Evolutionary conservation across 2,888 invertebrate genomes (phyloP), one percentile per base, ranked within the genome.

Genomic region (Athalia circularis): DNA sequence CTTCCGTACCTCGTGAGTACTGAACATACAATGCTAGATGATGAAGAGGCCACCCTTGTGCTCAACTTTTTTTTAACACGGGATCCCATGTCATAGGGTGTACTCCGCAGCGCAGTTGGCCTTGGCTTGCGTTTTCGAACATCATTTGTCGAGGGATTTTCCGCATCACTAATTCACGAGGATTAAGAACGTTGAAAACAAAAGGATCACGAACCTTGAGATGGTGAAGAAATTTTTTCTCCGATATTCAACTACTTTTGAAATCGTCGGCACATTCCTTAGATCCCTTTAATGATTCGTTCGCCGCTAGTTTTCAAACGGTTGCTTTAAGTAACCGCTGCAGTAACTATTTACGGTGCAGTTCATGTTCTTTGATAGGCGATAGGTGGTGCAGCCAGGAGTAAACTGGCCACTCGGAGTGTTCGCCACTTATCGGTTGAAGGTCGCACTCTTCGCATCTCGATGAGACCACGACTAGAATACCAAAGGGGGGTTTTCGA

Each of bases 221-320:
- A 68, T 43, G 9, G 52, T 6, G 8, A 8, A 68, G 65, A 48
- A 11, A 52, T 9, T 7, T 15, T 72, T 59, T 59, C 57, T 59
- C 59, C 72, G 59, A 72, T 59, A 72, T 72, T 59, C 59, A 72
- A 72, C 72, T 45, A 29, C 68, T 50, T 54, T 13, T 62, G 8
- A 5, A 72, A 57, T 59, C 72, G 72, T 45, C 72, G 72, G 72
- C 70, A 15, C 72, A 72, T 72, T 59, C 72, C 72, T 72, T 11
- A 72, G 72, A 72, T 72, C 72, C 72, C 47, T 59, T 72, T 59
- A 72, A 72, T 72, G 72, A 72, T 72, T 72, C 72, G 29, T 59
- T 72, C 72, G 47, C 47, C 5, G 47, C 29, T 29, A 2, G 29
- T 29, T 29, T 29, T 29, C 29, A 29, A 29, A 29, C 29, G 29